Percentiles rank a stretch among this genome's conserved stretches.
phyloP scores from a whole-genome alignment of 2,113 vertebrate species.

The Gambusia holbrooki region DNA sequence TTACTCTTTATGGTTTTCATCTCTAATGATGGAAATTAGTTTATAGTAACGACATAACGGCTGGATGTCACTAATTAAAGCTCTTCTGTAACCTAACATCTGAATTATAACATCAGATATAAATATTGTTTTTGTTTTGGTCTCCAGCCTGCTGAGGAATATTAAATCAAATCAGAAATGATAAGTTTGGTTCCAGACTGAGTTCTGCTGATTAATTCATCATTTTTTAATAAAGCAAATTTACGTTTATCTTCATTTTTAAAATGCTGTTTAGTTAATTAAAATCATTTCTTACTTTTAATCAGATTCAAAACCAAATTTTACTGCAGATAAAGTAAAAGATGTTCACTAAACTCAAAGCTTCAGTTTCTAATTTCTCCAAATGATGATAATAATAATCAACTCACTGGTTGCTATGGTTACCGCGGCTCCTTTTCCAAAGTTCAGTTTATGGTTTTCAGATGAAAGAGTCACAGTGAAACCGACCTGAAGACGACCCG shows the following conservation, averaged over 20 bases:
- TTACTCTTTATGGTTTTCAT: not conserved
- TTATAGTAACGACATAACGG: not conserved
- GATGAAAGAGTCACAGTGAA: conserved; percentile 25
- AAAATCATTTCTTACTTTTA: not conserved
- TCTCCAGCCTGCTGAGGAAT: no score
- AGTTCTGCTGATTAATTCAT: no score
- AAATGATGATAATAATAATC: not conserved
- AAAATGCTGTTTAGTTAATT: no score
- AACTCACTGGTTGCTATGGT: not conserved
- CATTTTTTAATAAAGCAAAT: no score
- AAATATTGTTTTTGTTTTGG: not conserved
- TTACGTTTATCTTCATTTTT: no score
- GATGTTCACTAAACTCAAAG: not conserved
- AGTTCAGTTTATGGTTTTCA: conserved; percentile 32
- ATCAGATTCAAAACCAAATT: not conserved
- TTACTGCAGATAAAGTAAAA: no score
- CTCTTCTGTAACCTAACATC: no score
- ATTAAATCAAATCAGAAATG: no score
- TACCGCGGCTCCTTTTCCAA: conserved; percentile 49
- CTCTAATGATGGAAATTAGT: not conserved
- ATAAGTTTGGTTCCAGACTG: no score
- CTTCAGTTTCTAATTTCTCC: no score
- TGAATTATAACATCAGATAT: no score
- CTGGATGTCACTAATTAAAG: not conserved
- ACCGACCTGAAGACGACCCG: not conserved